Conservation (phyloP, 1,140 invertebrate genomes). For the Temnothorax longispinosus region DNA sequence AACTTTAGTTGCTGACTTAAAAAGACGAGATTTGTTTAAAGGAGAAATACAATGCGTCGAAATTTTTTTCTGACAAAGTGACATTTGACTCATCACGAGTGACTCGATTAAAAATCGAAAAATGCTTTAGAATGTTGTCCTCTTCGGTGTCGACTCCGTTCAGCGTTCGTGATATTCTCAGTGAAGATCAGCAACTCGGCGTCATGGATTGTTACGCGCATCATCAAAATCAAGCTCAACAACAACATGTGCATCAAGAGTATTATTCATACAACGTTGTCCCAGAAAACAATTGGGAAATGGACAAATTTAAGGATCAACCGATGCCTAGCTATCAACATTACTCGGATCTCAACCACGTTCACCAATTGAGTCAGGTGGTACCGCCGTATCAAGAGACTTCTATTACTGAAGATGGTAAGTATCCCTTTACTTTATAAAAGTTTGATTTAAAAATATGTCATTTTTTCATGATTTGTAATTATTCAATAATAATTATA, state of each 20-base stretch:
- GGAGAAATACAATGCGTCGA: background rate
- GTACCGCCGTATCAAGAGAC: slow-evolving; percentile 79
- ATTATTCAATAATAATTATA: slow-evolving; percentile 83
- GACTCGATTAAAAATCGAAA: slow-evolving; percentile 5
- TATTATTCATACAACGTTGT: slow-evolving; percentile 80
- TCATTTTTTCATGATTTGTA: background rate
- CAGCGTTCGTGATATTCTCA: slow-evolving; percentile 92
- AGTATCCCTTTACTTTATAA: slow-evolving; percentile 3
- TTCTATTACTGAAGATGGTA: slow-evolving; percentile 81
- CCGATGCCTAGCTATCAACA: slow-evolving; percentile 75
- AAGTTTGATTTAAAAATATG: background rate
- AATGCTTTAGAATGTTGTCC: slow-evolving; percentile 82
- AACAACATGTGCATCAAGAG: slow-evolving; percentile 76
- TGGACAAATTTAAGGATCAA: slow-evolving; percentile 82
- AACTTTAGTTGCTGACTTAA: background rate
- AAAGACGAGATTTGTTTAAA: background rate
- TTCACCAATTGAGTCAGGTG: slow-evolving; percentile 81
- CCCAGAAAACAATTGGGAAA: slow-evolving; percentile 81
- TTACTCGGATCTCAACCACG: slow-evolving; percentile 80
- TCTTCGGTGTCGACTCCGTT: slow-evolving; percentile 88
- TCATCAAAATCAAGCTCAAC: slow-evolving; percentile 71
- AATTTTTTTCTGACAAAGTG: background rate
- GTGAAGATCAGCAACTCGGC: slow-evolving; percentile 80
- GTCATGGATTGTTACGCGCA: slow-evolving; percentile 82
- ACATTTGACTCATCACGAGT: background rate